phyloP scores from a whole-genome alignment of 2,888 invertebrate species.

The Acheta domesticus region DNA sequence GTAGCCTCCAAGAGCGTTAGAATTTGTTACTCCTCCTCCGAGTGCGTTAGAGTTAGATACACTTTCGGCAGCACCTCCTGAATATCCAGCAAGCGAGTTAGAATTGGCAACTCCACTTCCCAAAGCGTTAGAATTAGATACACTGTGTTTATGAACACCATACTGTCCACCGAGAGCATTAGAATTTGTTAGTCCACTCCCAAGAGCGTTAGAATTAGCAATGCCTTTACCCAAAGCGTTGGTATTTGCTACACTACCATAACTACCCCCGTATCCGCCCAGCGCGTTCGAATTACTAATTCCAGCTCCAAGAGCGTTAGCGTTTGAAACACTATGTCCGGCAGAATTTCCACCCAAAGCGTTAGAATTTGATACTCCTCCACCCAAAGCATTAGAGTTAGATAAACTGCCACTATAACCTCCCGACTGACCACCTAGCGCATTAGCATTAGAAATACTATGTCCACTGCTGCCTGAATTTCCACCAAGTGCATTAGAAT shows the following conservation, averaged over 20 bases:
- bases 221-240: background rate
- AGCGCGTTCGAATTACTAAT: background rate
- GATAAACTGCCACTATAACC: background rate
- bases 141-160: background rate
- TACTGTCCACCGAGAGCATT: background rate
- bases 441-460: background rate
- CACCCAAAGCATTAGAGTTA: background rate
- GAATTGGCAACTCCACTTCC: background rate
- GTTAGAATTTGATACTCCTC: background rate
- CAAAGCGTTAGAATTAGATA: background rate
- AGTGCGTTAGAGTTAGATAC: background rate
- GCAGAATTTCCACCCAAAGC: background rate
- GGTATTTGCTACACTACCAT: background rate
- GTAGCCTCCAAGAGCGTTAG: background rate
- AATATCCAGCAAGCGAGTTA: background rate
- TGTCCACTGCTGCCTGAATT: background rate
- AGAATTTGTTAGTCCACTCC: too few relatives aligned
- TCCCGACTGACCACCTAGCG: too few relatives aligned
- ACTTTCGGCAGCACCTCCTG: background rate
- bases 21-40: background rate
- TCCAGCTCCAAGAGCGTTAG: background rate
- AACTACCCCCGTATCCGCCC: background rate
- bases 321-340: background rate
- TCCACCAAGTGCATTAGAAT: background rate
- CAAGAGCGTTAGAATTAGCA: too few relatives aligned